phyloP scores from a whole-genome alignment of 2,797 vertebrate genomes.

The Ibycter americanus region DNA sequence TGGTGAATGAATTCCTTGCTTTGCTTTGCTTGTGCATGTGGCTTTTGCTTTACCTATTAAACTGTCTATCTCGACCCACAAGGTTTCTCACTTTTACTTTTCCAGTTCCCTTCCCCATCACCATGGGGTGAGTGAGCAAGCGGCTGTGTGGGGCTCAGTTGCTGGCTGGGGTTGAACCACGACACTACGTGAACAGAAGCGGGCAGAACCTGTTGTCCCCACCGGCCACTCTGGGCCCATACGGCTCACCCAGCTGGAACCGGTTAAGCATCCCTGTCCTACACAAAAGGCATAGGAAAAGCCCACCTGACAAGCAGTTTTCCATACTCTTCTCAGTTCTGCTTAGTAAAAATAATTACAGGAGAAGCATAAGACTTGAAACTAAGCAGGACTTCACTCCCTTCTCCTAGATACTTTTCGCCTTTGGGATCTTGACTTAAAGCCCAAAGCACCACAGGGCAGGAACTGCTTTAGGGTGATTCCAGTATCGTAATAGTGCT shows the following conservation, averaged over 20 bases:
- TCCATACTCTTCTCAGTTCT: neutral
- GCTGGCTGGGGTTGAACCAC: too few species aligned
- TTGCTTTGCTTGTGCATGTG: too few species aligned
- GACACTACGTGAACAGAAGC: neutral
- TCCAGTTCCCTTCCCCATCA: too few species aligned
- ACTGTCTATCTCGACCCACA: too few species aligned
- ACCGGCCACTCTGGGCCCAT: neutral
- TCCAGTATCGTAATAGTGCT: neutral
- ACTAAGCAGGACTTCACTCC: neutral
- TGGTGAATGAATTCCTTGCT: too few species aligned
- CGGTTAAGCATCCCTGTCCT: neutral
- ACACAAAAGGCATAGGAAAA: neutral
- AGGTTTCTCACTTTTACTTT: too few species aligned
- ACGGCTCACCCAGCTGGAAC: neutral
- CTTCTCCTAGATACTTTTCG: neutral
- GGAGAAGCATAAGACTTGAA: neutral
- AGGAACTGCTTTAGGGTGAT: neutral
- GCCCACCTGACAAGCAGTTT: neutral
- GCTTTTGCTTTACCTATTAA: too few species aligned
- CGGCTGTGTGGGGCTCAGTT: too few species aligned
- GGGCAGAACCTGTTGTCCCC: neutral
- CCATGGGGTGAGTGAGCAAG: too few species aligned
- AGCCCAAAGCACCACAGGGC: neutral
- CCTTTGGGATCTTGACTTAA: neutral
- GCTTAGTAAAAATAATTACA: neutral